A percentile compares a stretch with the other conserved stretches of the same genome.
These are phyloP conservation scores for Parotocinclus haroldoi DNA, from an alignment of 2,797 vertebrate species.

Conservation along the genomic window DNA sequence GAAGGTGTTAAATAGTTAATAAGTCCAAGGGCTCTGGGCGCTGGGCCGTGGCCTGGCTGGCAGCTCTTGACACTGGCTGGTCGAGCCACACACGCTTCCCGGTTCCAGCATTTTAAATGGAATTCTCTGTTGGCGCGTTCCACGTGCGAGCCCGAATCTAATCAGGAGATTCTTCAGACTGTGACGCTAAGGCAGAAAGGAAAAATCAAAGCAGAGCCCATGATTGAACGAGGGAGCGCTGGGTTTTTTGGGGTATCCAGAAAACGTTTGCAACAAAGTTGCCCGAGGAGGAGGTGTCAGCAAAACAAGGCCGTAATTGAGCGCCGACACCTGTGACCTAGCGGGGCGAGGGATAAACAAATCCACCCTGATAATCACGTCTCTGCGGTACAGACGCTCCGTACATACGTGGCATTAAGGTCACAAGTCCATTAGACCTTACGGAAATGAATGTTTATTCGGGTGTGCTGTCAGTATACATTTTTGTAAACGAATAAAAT, in stretches of 20 bases:
- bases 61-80: slow-evolving; percentile 8
- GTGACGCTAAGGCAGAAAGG: not conserved
- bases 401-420: no score
- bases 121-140: slow-evolving; percentile 21
- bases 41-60: slow-evolving; percentile 16
- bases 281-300: slow-evolving; percentile 6
- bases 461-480: no score
- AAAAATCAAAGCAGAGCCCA: not conserved
- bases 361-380: not conserved
- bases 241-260: slow-evolving; percentile 6
- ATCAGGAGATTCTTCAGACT: slow-evolving; percentile 15
- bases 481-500: no score
- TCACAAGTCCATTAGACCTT: no score
- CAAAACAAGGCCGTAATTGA: not conserved
- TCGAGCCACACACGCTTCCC: slow-evolving; percentile 27
- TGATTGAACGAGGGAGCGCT: not conserved
- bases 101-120: slow-evolving; percentile 19
- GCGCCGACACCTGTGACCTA: slow-evolving; percentile 8
- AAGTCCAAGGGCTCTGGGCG: slow-evolving; percentile 9
- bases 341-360: slow-evolving; percentile 22
- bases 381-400: no score
- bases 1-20: slow-evolving; percentile 48
- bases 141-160: slow-evolving; percentile 15
- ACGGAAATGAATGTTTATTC: no score
- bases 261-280: not conserved